phyloP scores from a whole-genome alignment of 1,140 invertebrate genomes.

The Gonioctena quinquepunctata region DNA sequence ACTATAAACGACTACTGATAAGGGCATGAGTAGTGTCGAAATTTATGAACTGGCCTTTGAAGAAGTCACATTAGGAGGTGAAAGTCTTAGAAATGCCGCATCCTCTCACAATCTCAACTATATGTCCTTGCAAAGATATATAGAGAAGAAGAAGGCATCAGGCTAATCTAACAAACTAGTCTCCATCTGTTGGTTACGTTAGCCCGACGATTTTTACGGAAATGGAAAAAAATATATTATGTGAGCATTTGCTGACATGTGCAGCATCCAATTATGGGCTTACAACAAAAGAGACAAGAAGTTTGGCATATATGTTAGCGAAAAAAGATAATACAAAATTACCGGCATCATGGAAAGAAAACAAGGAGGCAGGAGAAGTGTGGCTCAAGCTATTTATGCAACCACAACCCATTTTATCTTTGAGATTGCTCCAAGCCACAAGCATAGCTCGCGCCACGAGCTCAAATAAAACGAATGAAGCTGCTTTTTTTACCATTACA shows the following conservation, averaged over 20 bases:
- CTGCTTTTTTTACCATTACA: slow-evolving; percentile 43
- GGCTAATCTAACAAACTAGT: not conserved
- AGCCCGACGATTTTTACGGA: slow-evolving; percentile 15
- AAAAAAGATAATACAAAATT: slow-evolving; percentile 34
- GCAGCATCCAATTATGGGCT: slow-evolving; percentile 34
- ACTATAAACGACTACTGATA: slow-evolving; percentile 17
- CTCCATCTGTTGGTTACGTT: not conserved
- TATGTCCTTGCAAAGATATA: slow-evolving; percentile 14
- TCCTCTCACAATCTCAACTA: slow-evolving; percentile 12
- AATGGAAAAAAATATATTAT: slow-evolving; percentile 13
- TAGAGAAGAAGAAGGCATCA: slow-evolving; percentile 6
- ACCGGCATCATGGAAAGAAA: slow-evolving; percentile 35
- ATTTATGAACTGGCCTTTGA: not conserved
- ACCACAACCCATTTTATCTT: slow-evolving; percentile 53
- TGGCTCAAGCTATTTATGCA: slow-evolving; percentile 58
- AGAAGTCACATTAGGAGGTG: not conserved
- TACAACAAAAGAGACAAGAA: slow-evolving; percentile 29
- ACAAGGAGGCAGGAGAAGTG: slow-evolving; percentile 53
- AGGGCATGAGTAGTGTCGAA: not conserved
- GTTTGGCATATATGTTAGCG: slow-evolving; percentile 42
- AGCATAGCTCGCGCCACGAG: slow-evolving; percentile 57
- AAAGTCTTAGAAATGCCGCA: slow-evolving; percentile 8
- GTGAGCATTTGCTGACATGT: slow-evolving; percentile 9
- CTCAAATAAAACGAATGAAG: slow-evolving; percentile 58
- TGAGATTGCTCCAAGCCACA: slow-evolving; percentile 56